Evolutionary conservation across 2,797 vertebrate genomes (phyloP).

Genomic region (Eulemur rubriventer): DNA sequence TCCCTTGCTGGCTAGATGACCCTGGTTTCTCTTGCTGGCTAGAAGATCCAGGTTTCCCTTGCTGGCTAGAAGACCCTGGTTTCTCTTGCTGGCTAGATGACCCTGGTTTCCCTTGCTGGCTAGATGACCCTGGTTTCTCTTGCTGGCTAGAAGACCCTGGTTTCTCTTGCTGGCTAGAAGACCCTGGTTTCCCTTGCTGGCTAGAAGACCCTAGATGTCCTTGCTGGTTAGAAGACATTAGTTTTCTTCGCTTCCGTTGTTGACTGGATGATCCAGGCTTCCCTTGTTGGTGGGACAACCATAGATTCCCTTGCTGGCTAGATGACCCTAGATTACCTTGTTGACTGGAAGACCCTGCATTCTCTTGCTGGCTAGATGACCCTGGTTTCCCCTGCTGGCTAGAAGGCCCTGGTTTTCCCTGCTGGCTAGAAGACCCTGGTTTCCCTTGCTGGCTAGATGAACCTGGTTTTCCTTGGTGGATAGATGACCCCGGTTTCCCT

Average conservation of each 20-base stretch:
- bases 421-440: not conserved
- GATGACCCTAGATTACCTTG: not conserved
- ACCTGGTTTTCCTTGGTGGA: not conserved
- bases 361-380: not conserved
- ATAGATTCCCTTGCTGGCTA: not conserved
- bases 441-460: not conserved
- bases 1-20: not conserved
- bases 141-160: not conserved
- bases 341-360: rapidly evolving
- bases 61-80: not conserved
- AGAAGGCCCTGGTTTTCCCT: not conserved
- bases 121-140: not conserved
- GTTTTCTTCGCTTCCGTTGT: no score
- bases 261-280: no score
- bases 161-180: not conserved
- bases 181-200: not conserved
- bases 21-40: not conserved
- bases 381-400: not conserved
- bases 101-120: not conserved
- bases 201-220: not conserved
- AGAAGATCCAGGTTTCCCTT: not conserved
- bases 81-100: not conserved
- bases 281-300: no score
- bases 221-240: not conserved
- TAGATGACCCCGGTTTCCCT: no score